Evolutionary conservation across 2,797 vertebrate genomes (phyloP), one percentile per base, ranked within the genome.

Genomic region (Liparis tanakae): DNA sequence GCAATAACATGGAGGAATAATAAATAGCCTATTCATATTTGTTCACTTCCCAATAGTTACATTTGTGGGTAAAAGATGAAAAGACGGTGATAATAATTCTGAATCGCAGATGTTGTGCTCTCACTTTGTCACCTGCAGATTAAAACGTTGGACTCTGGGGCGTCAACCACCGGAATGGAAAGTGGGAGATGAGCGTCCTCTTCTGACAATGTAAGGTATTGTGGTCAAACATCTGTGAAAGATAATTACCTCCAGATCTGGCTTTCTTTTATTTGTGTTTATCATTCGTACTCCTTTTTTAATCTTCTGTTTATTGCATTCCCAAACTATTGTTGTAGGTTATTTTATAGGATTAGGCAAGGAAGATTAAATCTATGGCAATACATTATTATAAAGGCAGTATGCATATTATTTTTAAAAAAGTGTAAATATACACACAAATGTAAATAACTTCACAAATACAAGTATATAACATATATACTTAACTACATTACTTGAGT

Each of bases 121-220:
- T 62, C 62, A 3, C 50, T n/a, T 43, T 64, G 8, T n/a, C 48
- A 67, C 56, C 63, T 66, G 12, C 17, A 78, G 59, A 44, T 74
- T 75, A 10, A 56, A 62, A 61, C 25, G 33, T 7, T 7, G 17
- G 67, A 30, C 59, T 63, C 33, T 15, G 2, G 14, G 39, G 55
- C 14, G 54, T 6, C 17, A 8, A 3, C 43, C 46, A 56, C 10
- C 39, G 33, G 12, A 61, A 18, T 44, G 20, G 62, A 72, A 78
- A 17, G 36, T 83, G 63, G 70, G 55, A 79, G 61, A 74, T 55
- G 70, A 79, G 75, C 50, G 51, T 88, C 92, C 82, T 88, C 93
- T 93, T 74, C 72, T 87, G 93, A 71, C 14, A 9, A 1, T 44
- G 60, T 22, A 33, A 41, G 57, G 44, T 63, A 83, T 22, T 70